These are phyloP conservation scores for Bergia sp. DNA, from an alignment of 92 coral and sea anemone genomes.

Conservation along the genomic window DNA sequence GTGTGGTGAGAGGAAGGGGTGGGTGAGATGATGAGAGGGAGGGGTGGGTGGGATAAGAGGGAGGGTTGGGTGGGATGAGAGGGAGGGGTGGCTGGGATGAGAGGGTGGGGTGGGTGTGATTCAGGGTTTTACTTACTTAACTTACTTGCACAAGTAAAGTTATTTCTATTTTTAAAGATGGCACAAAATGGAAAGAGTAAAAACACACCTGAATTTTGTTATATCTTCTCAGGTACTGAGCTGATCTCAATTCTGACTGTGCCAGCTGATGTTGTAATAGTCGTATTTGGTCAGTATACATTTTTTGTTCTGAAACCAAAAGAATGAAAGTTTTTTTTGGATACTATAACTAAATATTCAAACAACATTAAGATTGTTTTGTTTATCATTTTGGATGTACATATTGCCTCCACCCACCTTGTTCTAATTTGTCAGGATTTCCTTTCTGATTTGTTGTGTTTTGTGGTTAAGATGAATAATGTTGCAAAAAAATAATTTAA, in stretches of 20 bases:
- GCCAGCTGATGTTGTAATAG: constrained; percentile 77
- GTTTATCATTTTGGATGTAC: background rate
- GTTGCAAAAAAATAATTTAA: too few relatives aligned
- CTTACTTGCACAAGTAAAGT: too few relatives aligned
- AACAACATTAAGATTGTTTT: background rate
- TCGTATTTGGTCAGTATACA: constrained; percentile 70
- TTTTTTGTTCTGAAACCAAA: constrained; percentile 64
- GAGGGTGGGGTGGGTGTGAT: too few relatives aligned
- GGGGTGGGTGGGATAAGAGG: too few relatives aligned
- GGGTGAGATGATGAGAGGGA: too few relatives aligned
- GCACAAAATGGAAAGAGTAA: background rate
- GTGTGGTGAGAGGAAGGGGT: too few relatives aligned
- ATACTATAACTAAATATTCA: background rate
- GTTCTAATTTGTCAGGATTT: constrained; percentile 67
- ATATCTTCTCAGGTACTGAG: constrained; percentile 73
- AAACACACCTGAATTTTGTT: constrained; percentile 80
- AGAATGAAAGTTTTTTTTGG: background rate
- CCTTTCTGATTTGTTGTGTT: constrained; percentile 49
- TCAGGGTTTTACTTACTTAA: too few relatives aligned
- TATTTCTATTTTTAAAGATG: too few relatives aligned
- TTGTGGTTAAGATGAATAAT: background rate
- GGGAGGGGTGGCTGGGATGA: too few relatives aligned
- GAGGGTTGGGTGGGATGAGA: too few relatives aligned
- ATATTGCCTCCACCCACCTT: constrained; percentile 52
- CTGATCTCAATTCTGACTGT: constrained; percentile 67